Evolutionary conservation across 2,888 invertebrate species (phyloP).

Genomic region (Dryococelus australis): DNA sequence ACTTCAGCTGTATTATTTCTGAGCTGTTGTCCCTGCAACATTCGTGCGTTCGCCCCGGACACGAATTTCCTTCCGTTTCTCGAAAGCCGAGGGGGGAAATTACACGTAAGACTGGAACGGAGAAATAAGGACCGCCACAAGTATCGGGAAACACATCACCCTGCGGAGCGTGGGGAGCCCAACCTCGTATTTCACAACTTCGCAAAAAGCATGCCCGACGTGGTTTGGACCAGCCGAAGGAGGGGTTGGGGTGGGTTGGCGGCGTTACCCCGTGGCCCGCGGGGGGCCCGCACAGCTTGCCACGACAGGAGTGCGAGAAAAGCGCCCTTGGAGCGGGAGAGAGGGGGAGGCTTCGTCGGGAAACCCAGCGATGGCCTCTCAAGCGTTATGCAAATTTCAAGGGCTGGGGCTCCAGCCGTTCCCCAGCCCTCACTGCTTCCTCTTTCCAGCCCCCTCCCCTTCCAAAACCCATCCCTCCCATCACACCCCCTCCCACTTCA

Average conservation of each 20-base stretch:
- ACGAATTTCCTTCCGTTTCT: not conserved
- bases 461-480: too few species aligned
- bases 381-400: conserved; percentile 3
- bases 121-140: not conserved
- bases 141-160: not conserved
- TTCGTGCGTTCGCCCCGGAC: not conserved
- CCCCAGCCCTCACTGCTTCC: not conserved
- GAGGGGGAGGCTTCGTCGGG: too few species aligned
- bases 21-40: not conserved
- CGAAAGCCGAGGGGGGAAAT: not conserved
- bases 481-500: not conserved
- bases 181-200: not conserved
- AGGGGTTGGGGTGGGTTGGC: not conserved
- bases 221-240: too few species aligned
- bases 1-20: not conserved
- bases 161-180: not conserved
- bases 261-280: too few species aligned
- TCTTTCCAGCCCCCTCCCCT: too few species aligned
- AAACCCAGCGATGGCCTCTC: not conserved
- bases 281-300: not conserved
- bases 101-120: not conserved
- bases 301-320: not conserved
- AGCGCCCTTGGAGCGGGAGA: too few species aligned
- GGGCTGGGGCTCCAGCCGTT: not conserved
- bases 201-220: not conserved